Evolutionary conservation across 2,797 vertebrate genomes (phyloP).

Genomic region (Peromyscus attwateri): DNA sequence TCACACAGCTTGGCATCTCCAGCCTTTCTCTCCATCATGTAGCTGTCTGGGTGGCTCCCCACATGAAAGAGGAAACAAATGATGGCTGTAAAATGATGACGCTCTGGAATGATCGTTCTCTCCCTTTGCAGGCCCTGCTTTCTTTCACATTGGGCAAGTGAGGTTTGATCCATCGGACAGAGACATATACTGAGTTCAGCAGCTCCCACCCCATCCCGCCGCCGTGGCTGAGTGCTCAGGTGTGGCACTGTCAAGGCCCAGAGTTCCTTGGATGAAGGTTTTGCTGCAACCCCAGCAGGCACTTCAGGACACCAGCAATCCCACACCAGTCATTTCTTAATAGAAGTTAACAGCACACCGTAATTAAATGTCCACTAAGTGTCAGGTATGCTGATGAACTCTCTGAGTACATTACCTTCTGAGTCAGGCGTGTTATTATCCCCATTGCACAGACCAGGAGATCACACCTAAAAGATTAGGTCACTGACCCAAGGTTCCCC

Average conservation of each 20-base stretch:
- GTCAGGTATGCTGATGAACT: neutral
- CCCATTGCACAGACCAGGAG: neutral
- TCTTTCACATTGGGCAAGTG: neutral
- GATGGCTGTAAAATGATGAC: neutral
- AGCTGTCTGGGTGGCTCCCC: neutral
- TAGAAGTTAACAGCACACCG: neutral
- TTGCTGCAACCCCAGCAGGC: neutral
- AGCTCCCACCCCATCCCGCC: neutral
- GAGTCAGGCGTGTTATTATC: neutral
- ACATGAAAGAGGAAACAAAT: constrained; percentile 37
- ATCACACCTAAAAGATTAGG: neutral
- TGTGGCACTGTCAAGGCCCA: neutral
- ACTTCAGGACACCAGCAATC: neutral
- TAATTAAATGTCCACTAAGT: neutral
- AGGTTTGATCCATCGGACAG: neutral
- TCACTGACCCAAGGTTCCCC: constrained; percentile 2
- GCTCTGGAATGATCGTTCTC: neutral
- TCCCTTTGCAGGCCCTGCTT: neutral
- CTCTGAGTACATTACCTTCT: neutral
- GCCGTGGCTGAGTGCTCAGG: neutral
- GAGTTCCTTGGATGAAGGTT: neutral
- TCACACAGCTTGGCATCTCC: neutral
- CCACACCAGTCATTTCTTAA: constrained; percentile 4
- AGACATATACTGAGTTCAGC: neutral
- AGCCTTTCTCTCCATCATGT: constrained; percentile 4